Conservation (phyloP, 2,113 vertebrate genomes). For the Carassius gibelio region DNA sequence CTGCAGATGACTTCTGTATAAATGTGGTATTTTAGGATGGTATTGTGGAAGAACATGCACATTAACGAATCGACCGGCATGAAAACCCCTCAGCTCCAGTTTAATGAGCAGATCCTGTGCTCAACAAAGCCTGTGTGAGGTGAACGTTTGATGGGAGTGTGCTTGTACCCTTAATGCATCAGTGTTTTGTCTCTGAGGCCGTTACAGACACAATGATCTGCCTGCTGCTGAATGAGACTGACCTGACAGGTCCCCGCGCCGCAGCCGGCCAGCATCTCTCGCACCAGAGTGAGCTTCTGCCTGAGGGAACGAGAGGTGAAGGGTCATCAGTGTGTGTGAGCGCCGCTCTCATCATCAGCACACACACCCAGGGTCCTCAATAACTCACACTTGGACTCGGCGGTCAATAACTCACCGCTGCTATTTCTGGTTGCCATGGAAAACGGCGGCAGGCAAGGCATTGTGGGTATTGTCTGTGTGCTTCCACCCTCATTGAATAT, state of each 20-base stretch:
- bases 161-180: constrained; percentile 29
- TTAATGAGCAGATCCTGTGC: neutral
- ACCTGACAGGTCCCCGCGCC: constrained; percentile 95
- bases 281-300: constrained; percentile 86
- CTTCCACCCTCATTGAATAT: constrained; percentile 41
- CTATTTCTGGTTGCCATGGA: constrained; percentile 66
- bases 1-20: neutral
- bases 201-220: constrained; percentile 13
- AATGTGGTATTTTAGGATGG: neutral
- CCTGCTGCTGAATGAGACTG: constrained; percentile 1
- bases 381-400: constrained; percentile 72
- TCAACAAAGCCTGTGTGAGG: neutral
- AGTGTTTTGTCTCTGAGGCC: constrained; percentile 20
- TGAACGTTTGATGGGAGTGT: neutral
- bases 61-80: neutral
- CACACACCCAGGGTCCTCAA: constrained; percentile 65
- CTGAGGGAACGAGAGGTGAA: constrained; percentile 59
- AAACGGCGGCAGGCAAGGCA: constrained; percentile 54
- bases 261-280: constrained; percentile 96
- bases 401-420: constrained; percentile 78
- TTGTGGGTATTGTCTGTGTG: constrained; percentile 41
- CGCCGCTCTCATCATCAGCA: constrained; percentile 1
- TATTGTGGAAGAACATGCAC: neutral
- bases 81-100: neutral
- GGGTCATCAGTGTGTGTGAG: too few species aligned